These are phyloP conservation scores for Callosobruchus maculatus DNA, from an alignment of 2,888 invertebrate species.

Conservation along the genomic window DNA sequence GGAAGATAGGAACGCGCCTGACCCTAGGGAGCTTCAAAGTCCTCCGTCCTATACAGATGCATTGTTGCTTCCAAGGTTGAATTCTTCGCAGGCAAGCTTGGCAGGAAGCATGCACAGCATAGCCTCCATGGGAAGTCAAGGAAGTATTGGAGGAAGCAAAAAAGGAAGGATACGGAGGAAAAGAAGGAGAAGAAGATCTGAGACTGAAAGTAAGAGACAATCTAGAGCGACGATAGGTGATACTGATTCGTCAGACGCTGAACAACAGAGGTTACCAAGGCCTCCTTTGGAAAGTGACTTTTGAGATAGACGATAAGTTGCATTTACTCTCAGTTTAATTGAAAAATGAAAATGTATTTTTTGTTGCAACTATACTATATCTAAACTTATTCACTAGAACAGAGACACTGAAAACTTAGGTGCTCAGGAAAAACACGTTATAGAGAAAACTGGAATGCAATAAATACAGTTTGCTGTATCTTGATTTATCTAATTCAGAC, in stretches of 20 bases:
- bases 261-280: conserved; percentile 14
- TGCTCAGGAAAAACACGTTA: no score
- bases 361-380: no score
- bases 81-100: conserved; percentile 55
- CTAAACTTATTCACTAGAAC: no score
- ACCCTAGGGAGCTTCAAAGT: conserved; percentile 64
- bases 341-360: no score
- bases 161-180: conserved; percentile 33
- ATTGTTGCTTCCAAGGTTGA: conserved; percentile 67
- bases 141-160: conserved; percentile 36
- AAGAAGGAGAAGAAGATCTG: conserved; percentile 33
- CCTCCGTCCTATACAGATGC: conserved; percentile 78
- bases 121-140: conserved; percentile 32
- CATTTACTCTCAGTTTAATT: no score
- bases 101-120: conserved; percentile 42
- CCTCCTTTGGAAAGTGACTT: conserved; percentile 37
- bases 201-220: conserved; percentile 29
- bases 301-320: conserved; percentile 12
- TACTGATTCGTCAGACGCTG: conserved; percentile 30
- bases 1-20: conserved; percentile 58
- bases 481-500: no score
- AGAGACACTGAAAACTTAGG: no score
- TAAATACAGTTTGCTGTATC: no score
- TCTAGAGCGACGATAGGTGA: conserved; percentile 25
- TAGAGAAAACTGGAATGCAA: no score